A percentile compares a stretch with the other conserved stretches of the same genome.
Evolutionary conservation across 2,113 vertebrate genomes (phyloP).

Genomic region (Dicaeum eximium): DNA sequence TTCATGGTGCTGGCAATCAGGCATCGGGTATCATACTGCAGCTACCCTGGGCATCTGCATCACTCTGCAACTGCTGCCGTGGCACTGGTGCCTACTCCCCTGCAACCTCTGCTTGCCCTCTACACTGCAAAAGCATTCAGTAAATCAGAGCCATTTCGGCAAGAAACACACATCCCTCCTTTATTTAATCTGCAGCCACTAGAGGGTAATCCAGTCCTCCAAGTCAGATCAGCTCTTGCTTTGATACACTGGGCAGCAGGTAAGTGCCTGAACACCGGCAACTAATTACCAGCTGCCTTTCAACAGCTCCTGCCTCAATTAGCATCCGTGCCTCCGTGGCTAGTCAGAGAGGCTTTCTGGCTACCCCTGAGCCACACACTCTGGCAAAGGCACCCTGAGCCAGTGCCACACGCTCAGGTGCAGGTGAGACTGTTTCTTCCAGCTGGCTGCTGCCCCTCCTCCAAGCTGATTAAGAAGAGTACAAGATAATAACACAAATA

Average conservation of each 20-base stretch:
- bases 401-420: not conserved
- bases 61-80: rapidly evolving
- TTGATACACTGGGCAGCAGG: not conserved
- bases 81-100: not conserved
- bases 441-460: not conserved
- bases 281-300: not conserved
- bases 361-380: not conserved
- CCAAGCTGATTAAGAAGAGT: constrained; percentile 8
- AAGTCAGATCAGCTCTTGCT: not conserved
- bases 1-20: not conserved
- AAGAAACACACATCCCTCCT: not conserved
- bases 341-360: not conserved
- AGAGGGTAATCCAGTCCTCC: constrained; percentile 50
- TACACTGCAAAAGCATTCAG: not conserved
- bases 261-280: not conserved
- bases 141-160: not conserved
- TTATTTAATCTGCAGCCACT: constrained; percentile 45
- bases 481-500: constrained; percentile 52
- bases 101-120: not conserved
- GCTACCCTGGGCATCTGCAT: not conserved
- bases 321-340: not conserved
- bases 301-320: not conserved
- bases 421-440: not conserved
- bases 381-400: not conserved
- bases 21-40: rapidly evolving